Evolutionary conservation across 1,140 invertebrate species (phyloP), one percentile per base, ranked within the genome.

Genomic region (Yoshiicerus persimilis): DNA sequence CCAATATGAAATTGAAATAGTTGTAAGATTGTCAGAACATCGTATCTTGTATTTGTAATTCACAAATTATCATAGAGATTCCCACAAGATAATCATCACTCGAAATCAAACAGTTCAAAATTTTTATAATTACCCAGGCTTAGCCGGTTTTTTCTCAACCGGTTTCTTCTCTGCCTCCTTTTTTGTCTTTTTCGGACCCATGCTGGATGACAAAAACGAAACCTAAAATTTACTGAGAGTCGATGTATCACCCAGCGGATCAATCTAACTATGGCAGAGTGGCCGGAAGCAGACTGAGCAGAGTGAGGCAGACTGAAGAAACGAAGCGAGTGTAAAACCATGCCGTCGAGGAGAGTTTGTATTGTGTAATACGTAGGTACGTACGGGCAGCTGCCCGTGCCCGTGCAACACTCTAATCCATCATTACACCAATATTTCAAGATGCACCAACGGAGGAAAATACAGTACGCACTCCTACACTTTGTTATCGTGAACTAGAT

Each of bases 91-190:
- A 87, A 56, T 93, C 92, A 93, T 94, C 93, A 93, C 92, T 39
- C 38, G 83, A 64, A 2, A 13, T 64, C 8, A 84, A 39, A 30
- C 2, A 4, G 9, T 36, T 34, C 38, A 83, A 70, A 75, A 39
- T 77, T 84, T 27, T 27, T 27, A 27, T 30, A 97, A 96, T 95
- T 97, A 97, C 91, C 95, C 84, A 30, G 77, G 2, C 20, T 87
- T 84, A 2, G 86, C 90, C 32, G 89, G 62, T 56, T 16, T 27
- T 30, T 32, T 70, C 30, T 32, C 66, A 30, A 1, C 5, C 10
- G 27, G 27, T 70, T 87, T 84, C 87, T 92, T 90, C 80, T 91
- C 90, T 38, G 90, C 89, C 70, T 93, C 91, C n/a, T 92, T 91
- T 0, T 88, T 88, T 86, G 23, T 87, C 47, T 89, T 89, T 83